A percentile compares a stretch with the other conserved stretches of the same genome.
phyloP scores from a whole-genome alignment of 2,797 vertebrate species.

The Ctenochaetus hawaiiensis region DNA sequence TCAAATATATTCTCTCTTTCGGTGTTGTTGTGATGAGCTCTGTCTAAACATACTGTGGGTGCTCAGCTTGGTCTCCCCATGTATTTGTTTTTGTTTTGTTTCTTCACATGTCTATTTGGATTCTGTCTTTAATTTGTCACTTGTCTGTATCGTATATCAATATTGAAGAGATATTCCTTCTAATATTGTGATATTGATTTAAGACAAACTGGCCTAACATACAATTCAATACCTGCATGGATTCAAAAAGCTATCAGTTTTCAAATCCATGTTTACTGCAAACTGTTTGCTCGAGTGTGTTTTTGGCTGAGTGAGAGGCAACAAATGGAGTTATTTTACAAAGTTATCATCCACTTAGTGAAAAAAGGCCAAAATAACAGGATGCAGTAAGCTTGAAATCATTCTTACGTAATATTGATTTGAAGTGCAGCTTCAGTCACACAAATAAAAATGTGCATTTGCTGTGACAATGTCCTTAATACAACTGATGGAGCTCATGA shows the following conservation, averaged over 20 bases:
- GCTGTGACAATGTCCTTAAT: slow-evolving; percentile 16
- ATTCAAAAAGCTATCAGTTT: not conserved
- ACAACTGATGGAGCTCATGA: slow-evolving; percentile 13
- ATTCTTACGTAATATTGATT: slow-evolving; percentile 15
- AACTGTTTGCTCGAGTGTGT: not conserved
- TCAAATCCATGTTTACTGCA: not conserved
- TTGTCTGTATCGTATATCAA: not conserved
- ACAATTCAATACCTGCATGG: not conserved
- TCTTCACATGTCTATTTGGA: not conserved
- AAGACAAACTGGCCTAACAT: not conserved
- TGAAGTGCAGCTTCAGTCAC: slow-evolving; percentile 4
- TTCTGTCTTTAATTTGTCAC: not conserved
- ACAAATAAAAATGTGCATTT: slow-evolving; percentile 35
- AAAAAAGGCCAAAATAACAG: slow-evolving; percentile 1
- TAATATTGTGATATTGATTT: not conserved
- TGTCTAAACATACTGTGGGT: not conserved
- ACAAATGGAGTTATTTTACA: not conserved
- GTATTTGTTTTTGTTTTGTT: not conserved
- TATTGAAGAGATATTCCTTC: not conserved
- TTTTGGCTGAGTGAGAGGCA: not conserved
- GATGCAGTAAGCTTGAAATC: slow-evolving; percentile 4
- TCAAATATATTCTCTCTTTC: not conserved
- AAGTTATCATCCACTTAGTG: not conserved
- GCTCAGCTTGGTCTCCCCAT: not conserved
- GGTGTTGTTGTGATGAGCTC: too few species aligned